Base-by-base conservation (phyloP, 2,888 invertebrate species). In the Spodoptera exigua region DNA sequence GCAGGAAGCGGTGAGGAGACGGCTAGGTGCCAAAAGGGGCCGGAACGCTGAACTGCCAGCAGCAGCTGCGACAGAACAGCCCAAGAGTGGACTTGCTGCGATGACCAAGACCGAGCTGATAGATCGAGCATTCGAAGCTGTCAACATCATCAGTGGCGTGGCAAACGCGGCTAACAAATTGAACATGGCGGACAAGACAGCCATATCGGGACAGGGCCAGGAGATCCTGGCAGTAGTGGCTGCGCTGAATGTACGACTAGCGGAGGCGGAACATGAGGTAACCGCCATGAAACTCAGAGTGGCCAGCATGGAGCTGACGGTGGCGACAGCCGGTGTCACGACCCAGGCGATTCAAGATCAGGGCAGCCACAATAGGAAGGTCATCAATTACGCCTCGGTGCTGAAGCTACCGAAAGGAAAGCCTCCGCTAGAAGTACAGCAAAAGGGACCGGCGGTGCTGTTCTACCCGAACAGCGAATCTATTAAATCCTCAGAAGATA, bases 201-300 rank as follows among this genome's bases (percentile, higher is more conserved):
- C 21, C 1, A 57, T 58, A 0, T 14, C 44, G 0, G 37, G 53
- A 0, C 13, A 9, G 0, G 0, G 18, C 3, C 37, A 58, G 11
- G 39, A 39, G 0, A 32, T 52, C 0, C 2, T 52, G 0, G 57
- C 52, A 0, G 37, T 57, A 0, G 44, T 58, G 1, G 52, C 52
- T 0, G 16, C n/a, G 0, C 14, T 53, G 0, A 57, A 21, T 2
- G 2, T 53, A 0, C 9, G 39, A 0, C 2, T 58, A 0, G 53
- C 34, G 0, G 45, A 52, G n/a, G 2, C 13, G 0, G 58, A 53
- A 9, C 39, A 52, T 0, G 0, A 0, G 0, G 39, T 45, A 0
- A 52, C 27, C 0, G 36, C 27, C 0, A 44, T 32, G 32, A 18
- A 44, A 0, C n/a, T 44, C 0, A 13, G 0, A 3, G 41, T 56